Evolutionary conservation across 2,113 vertebrate species (phyloP), one percentile per base, ranked within the genome.

Genomic region (Antechinus stuartii): DNA sequence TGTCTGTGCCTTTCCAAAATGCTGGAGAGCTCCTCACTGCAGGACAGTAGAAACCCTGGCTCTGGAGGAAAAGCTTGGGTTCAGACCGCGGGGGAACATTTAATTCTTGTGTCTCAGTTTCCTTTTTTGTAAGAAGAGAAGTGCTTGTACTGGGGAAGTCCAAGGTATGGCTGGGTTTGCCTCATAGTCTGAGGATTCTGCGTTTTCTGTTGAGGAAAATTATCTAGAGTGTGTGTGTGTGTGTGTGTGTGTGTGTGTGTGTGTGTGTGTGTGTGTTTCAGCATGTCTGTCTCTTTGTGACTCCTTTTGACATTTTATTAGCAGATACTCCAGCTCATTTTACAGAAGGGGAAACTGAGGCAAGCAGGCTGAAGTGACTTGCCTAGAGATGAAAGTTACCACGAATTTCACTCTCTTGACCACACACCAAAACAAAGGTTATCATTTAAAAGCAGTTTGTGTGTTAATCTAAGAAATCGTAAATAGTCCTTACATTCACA

Each of bases 111-210:
- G 57, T 9, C 26, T 30, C 27, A 14, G 57, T 19, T 35, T 35
- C 61, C 30, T n/a, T 3, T 68, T 35, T 68, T 68, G 30, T 68
- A 35, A 68, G 35, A 35, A 61, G 27, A 30, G 27, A 30, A 35
- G 30, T 19, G 61, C 35, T 68, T 68, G 30, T 30, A n/a, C 9
- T n/a, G 11, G 14, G 4, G 35, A 27, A 30, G 27, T 61, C 57
- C 61, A n/a, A 35, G 0, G 0, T 35, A 35, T n/a, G 12, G 12
- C 0, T 16, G 3, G 2, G 14, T 5, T 35, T n/a, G 35, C 12
- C 61, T 68, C 61, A 35, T 16, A 68, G 35, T 68, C 61, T 27
- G 35, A 2, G 11, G 27, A 30, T 57, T 9, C 9, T 12, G 22
- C 2, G 35, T 68, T 68, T n/a, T 68, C 61, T 68, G 61, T 16